Evolutionary conservation across 2,888 invertebrate genomes (phyloP).

Genomic region (Eustalomyia histrio): DNA sequence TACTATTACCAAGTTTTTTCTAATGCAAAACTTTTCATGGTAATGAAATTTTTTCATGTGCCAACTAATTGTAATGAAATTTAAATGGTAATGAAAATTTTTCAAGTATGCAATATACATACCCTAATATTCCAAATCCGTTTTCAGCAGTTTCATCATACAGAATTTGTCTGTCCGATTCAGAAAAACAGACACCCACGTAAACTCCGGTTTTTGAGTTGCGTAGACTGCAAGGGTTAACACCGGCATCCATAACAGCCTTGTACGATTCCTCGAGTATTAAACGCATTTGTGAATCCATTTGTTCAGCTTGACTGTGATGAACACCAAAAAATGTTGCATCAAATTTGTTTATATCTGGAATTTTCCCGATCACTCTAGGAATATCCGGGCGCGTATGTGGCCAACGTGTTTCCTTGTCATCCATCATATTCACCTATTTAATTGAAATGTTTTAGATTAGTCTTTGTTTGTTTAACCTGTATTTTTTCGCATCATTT

Average conservation of each 20-base stretch:
- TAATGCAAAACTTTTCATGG: too few relatives aligned
- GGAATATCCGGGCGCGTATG: slow-evolving; percentile 87
- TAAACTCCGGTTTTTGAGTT: slow-evolving; percentile 87
- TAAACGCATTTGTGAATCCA: slow-evolving; percentile 89
- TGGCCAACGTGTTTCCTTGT: slow-evolving; percentile 88
- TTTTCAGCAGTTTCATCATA: slow-evolving; percentile 83
- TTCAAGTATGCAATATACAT: too few relatives aligned
- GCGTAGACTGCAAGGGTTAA: slow-evolving; percentile 84
- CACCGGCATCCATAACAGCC: slow-evolving; percentile 87
- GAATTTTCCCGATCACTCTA: slow-evolving; percentile 86
- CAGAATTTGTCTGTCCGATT: slow-evolving; percentile 86
- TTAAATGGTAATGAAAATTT: too few relatives aligned
- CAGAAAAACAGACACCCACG: slow-evolving; percentile 86
- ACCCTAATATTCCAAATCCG: slow-evolving; percentile 82
- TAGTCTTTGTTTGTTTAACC: too few relatives aligned
- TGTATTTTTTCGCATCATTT: too few relatives aligned
- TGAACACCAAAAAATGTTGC: slow-evolving; percentile 88
- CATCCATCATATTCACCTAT: slow-evolving; percentile 89
- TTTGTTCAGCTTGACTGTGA: slow-evolving; percentile 86
- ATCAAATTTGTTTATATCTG: slow-evolving; percentile 86
- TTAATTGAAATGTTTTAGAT: too few relatives aligned
- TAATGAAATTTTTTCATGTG: too few relatives aligned
- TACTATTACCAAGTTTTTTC: too few relatives aligned
- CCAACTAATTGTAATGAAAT: too few relatives aligned
- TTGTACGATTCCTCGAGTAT: slow-evolving; percentile 89